Evolutionary conservation across 37 sponge, comb jelly and placozoan species (phyloP), one percentile per base, ranked within the genome.

Genomic region (Oscarella lobularis): DNA sequence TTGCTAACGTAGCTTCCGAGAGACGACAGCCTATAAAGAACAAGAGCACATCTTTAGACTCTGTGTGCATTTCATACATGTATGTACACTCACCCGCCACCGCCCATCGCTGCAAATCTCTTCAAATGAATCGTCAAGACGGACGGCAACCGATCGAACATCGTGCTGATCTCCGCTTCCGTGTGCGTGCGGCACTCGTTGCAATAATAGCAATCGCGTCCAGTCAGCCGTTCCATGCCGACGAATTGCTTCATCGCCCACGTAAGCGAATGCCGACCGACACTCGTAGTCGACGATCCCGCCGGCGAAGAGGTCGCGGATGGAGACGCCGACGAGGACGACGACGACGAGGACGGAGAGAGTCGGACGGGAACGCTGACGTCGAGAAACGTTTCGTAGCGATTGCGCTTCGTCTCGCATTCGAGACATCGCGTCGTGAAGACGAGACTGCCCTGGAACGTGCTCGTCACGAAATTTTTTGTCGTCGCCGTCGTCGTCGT

Each of bases 61-160:
- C n/a, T n/a, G n/a, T n/a, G n/a, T n/a, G n/a, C n/a, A n/a, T n/a
- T n/a, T n/a, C n/a, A n/a, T n/a, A n/a, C n/a, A n/a, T n/a, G n/a
- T n/a, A n/a, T n/a, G n/a, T n/a, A n/a, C n/a, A n/a, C n/a, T n/a
- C n/a, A n/a, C n/a, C 77, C 82, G n/a, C n/a, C n/a, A 41, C 66
- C 38, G 27, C 31, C 35, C 31, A 74, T 74, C 1, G 77, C 38
- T 1, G 87, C 69, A 37, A 89, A 89, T n/a, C 87, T 33, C 40
- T 89, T 89, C 3, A 89, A 38, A 67, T 89, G 90, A 2, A 89
- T 60, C 6, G 79, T 81, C 41, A 89, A 72, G 34, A 89, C 40
- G 0, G 73, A 67, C 27, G 90, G 87, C 0, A 89, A 83, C 1
- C 60, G 31, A 66, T 77, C 66, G 31, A 89, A 76, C 36, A 78